phyloP scores from a whole-genome alignment of 2,113 vertebrate species.

The Pachypanchax playfairii region DNA sequence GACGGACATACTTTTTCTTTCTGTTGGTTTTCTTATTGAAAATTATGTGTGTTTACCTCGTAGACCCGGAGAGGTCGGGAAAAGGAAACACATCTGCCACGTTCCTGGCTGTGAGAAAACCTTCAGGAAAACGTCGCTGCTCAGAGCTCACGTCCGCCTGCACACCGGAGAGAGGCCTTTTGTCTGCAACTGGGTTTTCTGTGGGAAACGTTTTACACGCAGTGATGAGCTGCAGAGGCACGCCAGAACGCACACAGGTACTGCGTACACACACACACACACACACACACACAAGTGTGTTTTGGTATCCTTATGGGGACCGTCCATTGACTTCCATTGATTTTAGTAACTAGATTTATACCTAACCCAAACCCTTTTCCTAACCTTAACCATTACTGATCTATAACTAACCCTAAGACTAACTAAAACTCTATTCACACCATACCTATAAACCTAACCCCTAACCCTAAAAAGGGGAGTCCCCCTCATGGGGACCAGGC shows the following conservation, averaged over 20 bases:
- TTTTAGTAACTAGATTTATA: no score
- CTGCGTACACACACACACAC: background rate
- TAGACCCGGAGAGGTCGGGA: slow-evolving; percentile 91
- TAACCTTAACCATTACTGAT: no score
- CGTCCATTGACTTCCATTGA: no score
- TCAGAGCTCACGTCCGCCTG: slow-evolving; percentile 92
- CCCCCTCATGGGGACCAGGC: no score
- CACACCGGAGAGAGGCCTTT: slow-evolving; percentile 96
- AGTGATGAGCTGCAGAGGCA: slow-evolving; percentile 95
- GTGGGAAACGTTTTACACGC: slow-evolving; percentile 94
- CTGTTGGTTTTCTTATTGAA: background rate
- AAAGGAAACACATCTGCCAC: slow-evolving; percentile 97
- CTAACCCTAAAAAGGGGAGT: no score
- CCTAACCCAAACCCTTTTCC: no score
- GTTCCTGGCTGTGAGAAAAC: slow-evolving; percentile 94
- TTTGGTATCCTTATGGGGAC: no score
- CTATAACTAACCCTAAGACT: no score
- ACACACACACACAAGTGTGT: no score
- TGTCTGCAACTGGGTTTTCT: slow-evolving; percentile 96
- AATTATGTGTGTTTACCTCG: background rate
- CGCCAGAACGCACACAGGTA: slow-evolving; percentile 95
- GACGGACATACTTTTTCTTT: no score
- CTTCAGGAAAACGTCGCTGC: slow-evolving; percentile 94
- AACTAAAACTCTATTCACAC: no score
- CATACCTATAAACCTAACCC: no score